Evolutionary conservation across 2,888 invertebrate genomes (phyloP), one percentile per base, ranked within the genome.

Genomic region (Hypena proboscidalis): DNA sequence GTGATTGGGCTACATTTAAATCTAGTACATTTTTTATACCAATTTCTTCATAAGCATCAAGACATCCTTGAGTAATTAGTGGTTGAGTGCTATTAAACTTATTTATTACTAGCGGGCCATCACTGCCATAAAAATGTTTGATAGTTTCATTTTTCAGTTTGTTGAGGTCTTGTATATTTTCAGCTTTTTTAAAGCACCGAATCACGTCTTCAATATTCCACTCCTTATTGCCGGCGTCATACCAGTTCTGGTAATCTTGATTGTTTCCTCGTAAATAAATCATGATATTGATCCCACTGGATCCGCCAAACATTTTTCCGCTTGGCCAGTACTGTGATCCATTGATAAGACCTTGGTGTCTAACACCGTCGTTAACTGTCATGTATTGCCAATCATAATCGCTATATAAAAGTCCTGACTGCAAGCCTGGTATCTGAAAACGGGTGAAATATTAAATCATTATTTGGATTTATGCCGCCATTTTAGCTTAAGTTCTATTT

Each of bases 171-270:
- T 46, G 40, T 3, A 44, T 21, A 6, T 8, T 37, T 33, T 52
- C 52, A 10, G 31, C 30, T 29, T 43, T 36, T 6, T 42, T 32
- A 8, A 45, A 51, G 25, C 42, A 50, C 15, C 34, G 23, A 1
- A 30, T 9, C 0, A 31, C 31, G 11, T 30, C 15, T 1, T 45
- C 6, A 6, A 33, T 21, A 22, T 31, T 17, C 50, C 50, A 56
- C 19, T 48, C 92, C 7, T 2, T 3, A n/a, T 91, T 50, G 76
- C 80, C 41, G 91, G 74, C 40, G 65, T 64, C 92, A 9, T 80
- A 82, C 93, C 93, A 93, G 9, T 70, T 64, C 37, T 90, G 76
- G 43, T 85, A 93, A 56, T 92, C 92, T 1, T 67, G 49, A 0
- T 67, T 64, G 47, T 79, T 84, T 0, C 17, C 17, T 17, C 4